Base-by-base conservation (phyloP, 2,888 invertebrate species). In the Pristionchus arcanus region DNA sequence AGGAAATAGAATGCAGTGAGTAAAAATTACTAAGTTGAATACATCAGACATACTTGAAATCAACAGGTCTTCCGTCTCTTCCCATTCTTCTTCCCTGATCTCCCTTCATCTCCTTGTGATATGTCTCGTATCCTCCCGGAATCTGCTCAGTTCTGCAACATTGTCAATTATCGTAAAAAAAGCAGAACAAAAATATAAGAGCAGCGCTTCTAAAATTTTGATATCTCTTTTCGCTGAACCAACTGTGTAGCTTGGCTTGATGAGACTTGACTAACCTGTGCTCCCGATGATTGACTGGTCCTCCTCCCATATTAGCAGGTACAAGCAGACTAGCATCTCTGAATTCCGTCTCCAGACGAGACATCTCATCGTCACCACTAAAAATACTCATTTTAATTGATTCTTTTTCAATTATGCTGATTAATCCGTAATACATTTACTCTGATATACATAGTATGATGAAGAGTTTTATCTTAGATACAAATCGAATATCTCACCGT, bases 61-160 rank as follows among this genome's bases (percentile, higher is more conserved):
- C 93, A 19, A 93, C 94, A 25, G 94, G 94, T 89, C 91, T 90
- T 87, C 94, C 92, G 83, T 92, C 92, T 53, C 91, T 90, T 42
- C 90, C 87, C 28, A 88, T 63, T 21, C 93, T 90, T 15, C 90
- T 74, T 28, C 93, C 92, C n/a, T 74, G 37, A 68, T 93, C 89
- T 90, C 93, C 86, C 91, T 91, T 90, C 90, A 91, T 74, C 89
- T 94, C 92, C 71, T 94, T 93, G 90, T 93, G 90, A 90, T 94
- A 94, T 16, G 94, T 92, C 90, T 95, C 95, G 87, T 94, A 94
- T 25, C 94, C 95, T n/a, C 95, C 95, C 42, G 95, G 95, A 42
- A 95, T 91, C 88, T 93, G 91, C 90, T 95, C 93, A 55, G 93
- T 93, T 68, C 87, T 87, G 84, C 9, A 59, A 85, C 11, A n/a